A percentile compares a stretch with the other conserved stretches of the same genome.
phyloP scores from a whole-genome alignment of 1,140 invertebrate genomes.

The Drosophila orosa region DNA sequence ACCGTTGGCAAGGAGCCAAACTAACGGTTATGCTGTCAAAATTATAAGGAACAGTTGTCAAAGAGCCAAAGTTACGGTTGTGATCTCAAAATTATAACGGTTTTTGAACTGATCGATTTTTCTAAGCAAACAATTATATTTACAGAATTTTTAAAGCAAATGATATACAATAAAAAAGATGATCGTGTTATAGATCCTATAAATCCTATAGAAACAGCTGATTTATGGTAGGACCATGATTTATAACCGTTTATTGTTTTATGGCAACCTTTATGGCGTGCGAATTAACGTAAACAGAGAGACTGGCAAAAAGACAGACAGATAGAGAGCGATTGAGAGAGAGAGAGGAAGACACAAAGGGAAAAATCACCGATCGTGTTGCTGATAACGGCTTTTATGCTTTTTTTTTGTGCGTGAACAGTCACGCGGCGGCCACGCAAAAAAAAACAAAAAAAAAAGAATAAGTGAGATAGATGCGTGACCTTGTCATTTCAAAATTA shows the following conservation, averaged over 20 bases:
- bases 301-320: background rate
- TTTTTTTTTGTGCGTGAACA: slow-evolving; percentile 34
- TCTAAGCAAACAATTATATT: background rate
- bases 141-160: background rate
- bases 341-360: background rate
- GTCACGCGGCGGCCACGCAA: slow-evolving; percentile 57
- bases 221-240: background rate
- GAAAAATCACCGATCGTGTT: slow-evolving; percentile 22
- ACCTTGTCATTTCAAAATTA: slow-evolving; percentile 45
- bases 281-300: slow-evolving; percentile 54
- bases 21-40: background rate
- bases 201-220: background rate
- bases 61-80: background rate
- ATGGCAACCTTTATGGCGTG: slow-evolving; percentile 17
- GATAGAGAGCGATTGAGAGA: background rate
- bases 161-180: background rate
- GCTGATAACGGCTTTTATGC: slow-evolving; percentile 17
- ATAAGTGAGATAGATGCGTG: slow-evolving; percentile 24
- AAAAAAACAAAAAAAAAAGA: slow-evolving; percentile 12
- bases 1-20: background rate
- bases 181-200: background rate
- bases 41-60: too few species aligned
- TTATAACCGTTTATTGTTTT: background rate
- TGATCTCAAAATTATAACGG: background rate
- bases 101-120: background rate